phyloP scores from a whole-genome alignment of 2,113 vertebrate genomes.

The Sinocyclocheilus grahami region DNA sequence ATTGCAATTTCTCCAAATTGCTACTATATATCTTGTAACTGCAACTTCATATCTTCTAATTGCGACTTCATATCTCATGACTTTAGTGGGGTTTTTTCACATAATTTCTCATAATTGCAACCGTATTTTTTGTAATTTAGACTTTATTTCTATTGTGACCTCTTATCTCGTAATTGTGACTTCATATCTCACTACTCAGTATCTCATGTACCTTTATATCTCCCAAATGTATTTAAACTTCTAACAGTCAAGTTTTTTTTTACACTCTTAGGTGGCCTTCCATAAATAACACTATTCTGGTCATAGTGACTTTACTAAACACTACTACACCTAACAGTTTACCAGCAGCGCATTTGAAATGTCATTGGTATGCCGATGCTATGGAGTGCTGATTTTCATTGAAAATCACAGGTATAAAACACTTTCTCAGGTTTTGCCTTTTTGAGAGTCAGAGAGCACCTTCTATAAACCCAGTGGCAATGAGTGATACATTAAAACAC shows the following conservation, averaged over 20 bases:
- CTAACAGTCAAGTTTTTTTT: background rate
- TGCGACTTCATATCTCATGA: background rate
- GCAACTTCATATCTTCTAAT: background rate
- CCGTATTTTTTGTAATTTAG: too few species aligned
- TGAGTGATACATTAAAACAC: background rate
- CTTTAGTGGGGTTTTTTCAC: too few species aligned
- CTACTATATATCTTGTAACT: background rate
- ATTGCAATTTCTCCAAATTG: background rate
- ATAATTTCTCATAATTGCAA: background rate
- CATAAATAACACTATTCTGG: background rate
- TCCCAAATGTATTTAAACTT: background rate
- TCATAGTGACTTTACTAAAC: background rate
- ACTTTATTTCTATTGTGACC: too few species aligned
- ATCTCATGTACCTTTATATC: background rate
- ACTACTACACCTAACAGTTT: background rate
- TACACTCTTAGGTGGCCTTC: background rate
- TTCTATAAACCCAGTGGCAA: background rate
- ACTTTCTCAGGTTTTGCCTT: background rate
- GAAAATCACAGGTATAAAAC: background rate
- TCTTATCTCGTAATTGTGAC: background rate
- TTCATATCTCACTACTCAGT: background rate
- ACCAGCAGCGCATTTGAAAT: slow-evolving; percentile 3
- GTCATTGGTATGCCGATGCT: slow-evolving; percentile 32
- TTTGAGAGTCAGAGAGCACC: background rate
- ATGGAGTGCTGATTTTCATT: slow-evolving; percentile 65